phyloP scores from a whole-genome alignment of 2,888 invertebrate species.

The Bugula neritina region DNA sequence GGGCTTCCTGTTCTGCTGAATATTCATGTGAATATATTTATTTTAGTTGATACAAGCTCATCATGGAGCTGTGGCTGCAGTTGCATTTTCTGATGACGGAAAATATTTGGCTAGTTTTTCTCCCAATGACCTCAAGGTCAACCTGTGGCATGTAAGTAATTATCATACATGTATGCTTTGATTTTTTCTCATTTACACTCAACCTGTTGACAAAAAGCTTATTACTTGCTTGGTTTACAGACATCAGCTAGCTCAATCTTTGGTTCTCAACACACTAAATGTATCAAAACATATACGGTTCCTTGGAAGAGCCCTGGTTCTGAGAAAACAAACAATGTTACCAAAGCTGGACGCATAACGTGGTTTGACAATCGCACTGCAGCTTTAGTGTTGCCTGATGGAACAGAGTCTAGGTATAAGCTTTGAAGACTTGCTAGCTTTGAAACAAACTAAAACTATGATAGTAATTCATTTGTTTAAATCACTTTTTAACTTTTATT shows the following conservation, averaged over 20 bases:
- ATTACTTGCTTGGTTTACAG: conserved; percentile 55
- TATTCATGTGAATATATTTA: too few species aligned
- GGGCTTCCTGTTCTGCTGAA: too few species aligned
- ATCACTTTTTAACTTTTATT: too few species aligned
- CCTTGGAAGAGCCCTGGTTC: conserved; percentile 35
- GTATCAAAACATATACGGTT: conserved; percentile 83
- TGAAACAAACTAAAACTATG: too few species aligned
- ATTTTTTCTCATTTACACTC: not conserved
- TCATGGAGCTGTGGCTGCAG: conserved; percentile 77
- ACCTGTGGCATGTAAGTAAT: conserved; percentile 92
- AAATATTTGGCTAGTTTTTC: conserved; percentile 94
- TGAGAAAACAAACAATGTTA: not conserved
- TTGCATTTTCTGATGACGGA: conserved; percentile 91
- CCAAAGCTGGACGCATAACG: conserved; percentile 59
- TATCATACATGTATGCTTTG: not conserved
- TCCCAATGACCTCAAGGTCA: conserved; percentile 83
- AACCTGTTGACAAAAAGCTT: too few species aligned
- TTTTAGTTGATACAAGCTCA: conserved; percentile 80
- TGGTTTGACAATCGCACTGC: conserved; percentile 93
- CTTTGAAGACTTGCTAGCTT: too few species aligned
- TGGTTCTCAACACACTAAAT: conserved; percentile 92
- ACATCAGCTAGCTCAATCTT: conserved; percentile 77
- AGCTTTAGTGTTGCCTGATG: conserved; percentile 88
- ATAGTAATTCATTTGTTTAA: too few species aligned
- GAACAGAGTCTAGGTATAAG: conserved; percentile 64